A percentile compares a stretch with the other conserved stretches of the same genome.
These are phyloP conservation scores for Myxocyprinus asiaticus DNA, from an alignment of 2,113 vertebrate genomes.

Conservation along the genomic window DNA sequence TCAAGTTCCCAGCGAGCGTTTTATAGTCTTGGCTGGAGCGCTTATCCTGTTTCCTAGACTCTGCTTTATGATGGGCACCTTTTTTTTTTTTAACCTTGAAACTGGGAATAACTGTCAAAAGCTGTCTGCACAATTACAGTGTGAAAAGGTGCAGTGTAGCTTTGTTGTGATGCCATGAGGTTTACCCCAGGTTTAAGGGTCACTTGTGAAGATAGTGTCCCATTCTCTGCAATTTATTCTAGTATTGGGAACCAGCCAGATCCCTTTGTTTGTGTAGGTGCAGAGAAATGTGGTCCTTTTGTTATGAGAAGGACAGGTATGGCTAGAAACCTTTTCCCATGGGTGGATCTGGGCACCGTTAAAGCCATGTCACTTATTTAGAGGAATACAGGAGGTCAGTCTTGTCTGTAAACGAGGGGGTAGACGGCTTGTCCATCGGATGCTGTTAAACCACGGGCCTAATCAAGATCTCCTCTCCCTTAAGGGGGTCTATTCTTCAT, in stretches of 20 bases:
- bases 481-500: slow-evolving; percentile 65
- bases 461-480: slow-evolving; percentile 65
- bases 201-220: slow-evolving; percentile 45
- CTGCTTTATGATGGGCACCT: slow-evolving; percentile 76
- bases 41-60: slow-evolving; percentile 80
- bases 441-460: slow-evolving; percentile 73
- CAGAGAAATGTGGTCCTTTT: slow-evolving; percentile 54
- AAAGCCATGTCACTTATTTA: slow-evolving; percentile 76
- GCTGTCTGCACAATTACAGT: slow-evolving; percentile 55
- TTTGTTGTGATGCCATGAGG: slow-evolving; percentile 49
- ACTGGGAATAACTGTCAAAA: slow-evolving; percentile 77
- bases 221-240: slow-evolving; percentile 37
- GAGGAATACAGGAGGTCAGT: slow-evolving; percentile 74
- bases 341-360: slow-evolving; percentile 72
- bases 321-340: slow-evolving; percentile 52
- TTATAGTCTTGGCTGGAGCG: slow-evolving; percentile 79
- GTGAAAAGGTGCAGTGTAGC: slow-evolving; percentile 48
- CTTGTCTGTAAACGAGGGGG: slow-evolving; percentile 72
- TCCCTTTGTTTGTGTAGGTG: slow-evolving; percentile 48
- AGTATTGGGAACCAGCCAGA: slow-evolving; percentile 27
- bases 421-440: slow-evolving; percentile 78
- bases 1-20: slow-evolving; percentile 81
- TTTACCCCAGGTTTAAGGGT: slow-evolving; percentile 53
- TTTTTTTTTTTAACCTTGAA: slow-evolving; percentile 63
- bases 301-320: slow-evolving; percentile 53